Percentiles rank a stretch among this genome's conserved stretches.
phyloP scores from a whole-genome alignment of 2,888 invertebrate species.

The Danaus chrysippus region DNA sequence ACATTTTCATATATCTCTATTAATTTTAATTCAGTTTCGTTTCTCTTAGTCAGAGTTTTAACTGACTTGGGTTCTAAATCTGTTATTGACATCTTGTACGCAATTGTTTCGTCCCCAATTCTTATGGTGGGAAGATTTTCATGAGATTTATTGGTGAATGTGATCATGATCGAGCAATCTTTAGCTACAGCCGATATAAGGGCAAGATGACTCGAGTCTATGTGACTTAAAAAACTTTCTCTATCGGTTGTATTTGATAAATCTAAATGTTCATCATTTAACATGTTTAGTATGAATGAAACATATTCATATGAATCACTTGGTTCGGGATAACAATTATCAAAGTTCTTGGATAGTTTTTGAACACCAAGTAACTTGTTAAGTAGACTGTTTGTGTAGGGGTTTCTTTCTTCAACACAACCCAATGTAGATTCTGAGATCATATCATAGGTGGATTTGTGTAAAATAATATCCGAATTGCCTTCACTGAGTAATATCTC shows the following conservation, averaged over 20 bases:
- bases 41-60: constrained; percentile 53
- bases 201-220: constrained; percentile 44
- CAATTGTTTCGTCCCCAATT: constrained; percentile 56
- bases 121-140: constrained; percentile 43
- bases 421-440: constrained; percentile 18
- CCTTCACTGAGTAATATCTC: constrained; percentile 46
- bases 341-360: constrained; percentile 45
- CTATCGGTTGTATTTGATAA: constrained; percentile 37
- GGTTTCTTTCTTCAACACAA: constrained; percentile 39
- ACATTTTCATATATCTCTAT: constrained; percentile 47
- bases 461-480: constrained; percentile 24
- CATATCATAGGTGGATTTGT: constrained; percentile 27
- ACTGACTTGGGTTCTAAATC: constrained; percentile 84
- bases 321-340: constrained; percentile 27
- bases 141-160: constrained; percentile 53
- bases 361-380: constrained; percentile 53
- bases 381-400: constrained; percentile 42
- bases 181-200: constrained; percentile 83
- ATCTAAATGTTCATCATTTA: constrained; percentile 42
- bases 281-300: constrained; percentile 40
- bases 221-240: constrained; percentile 40
- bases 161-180: constrained; percentile 85
- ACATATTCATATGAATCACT: constrained; percentile 48
- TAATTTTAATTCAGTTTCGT: constrained; percentile 49
- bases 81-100: constrained; percentile 79